Percentiles rank a stretch among this genome's conserved stretches.
Conservation (phyloP, 1,140 invertebrate genomes). For the Oryctes rhinoceros region DNA sequence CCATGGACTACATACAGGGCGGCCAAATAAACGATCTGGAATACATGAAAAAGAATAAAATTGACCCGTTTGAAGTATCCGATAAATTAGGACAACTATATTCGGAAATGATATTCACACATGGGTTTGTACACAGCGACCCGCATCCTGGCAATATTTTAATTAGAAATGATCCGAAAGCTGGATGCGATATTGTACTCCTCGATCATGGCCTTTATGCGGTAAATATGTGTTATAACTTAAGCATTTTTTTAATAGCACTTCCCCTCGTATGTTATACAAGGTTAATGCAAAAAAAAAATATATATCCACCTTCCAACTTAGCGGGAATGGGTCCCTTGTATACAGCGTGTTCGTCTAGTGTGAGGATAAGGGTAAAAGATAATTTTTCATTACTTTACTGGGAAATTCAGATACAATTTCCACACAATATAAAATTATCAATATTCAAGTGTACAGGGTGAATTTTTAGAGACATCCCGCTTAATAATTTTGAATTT, state of each 20-base stretch:
- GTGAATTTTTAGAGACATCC: too few species aligned
- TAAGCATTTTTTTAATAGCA: too few species aligned
- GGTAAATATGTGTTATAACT: constrained; percentile 65
- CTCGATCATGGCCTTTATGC: constrained; percentile 98
- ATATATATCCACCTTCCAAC: too few species aligned
- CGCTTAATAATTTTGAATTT: constrained; percentile 44
- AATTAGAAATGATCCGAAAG: constrained; percentile 74
- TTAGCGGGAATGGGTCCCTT: too few species aligned
- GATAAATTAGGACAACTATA: constrained; percentile 90
- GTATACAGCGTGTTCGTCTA: too few species aligned
- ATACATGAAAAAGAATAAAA: constrained; percentile 85
- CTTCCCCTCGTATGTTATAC: too few species aligned
- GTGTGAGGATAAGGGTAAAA: too few species aligned
- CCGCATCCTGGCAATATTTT: constrained; percentile 98
- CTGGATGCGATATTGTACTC: constrained; percentile 80
- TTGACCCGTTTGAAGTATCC: constrained; percentile 83
- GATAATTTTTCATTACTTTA: too few species aligned
- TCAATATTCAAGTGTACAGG: too few species aligned
- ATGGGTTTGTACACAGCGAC: constrained; percentile 98
- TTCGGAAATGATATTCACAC: constrained; percentile 97
- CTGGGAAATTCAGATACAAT: too few species aligned
- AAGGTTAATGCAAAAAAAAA: too few species aligned
- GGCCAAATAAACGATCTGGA: constrained; percentile 92
- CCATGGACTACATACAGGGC: constrained; percentile 97
- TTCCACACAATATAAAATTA: too few species aligned